phyloP scores from a whole-genome alignment of 2,797 vertebrate species.

The Pyrocephalus nanus region DNA sequence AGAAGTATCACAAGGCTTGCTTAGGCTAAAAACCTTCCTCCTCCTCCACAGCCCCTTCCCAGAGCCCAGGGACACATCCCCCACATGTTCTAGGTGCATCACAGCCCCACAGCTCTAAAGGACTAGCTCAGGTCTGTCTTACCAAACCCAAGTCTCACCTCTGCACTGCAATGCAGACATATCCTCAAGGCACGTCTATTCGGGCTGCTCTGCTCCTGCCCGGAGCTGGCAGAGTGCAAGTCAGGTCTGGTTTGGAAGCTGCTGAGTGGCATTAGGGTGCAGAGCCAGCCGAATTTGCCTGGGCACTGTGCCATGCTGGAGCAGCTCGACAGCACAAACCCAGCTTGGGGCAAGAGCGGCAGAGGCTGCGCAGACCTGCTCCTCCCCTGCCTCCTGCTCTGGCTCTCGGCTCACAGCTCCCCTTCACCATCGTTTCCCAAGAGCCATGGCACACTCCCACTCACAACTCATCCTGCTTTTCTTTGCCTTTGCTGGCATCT shows the following conservation, averaged over 20 bases:
- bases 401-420: background rate
- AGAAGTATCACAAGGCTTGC: background rate
- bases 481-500: background rate
- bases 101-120: background rate
- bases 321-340: background rate
- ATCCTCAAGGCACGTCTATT: slow-evolving; percentile 26
- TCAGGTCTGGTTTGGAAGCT: slow-evolving; percentile 53
- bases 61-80: background rate
- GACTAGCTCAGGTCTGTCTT: background rate
- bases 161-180: slow-evolving; percentile 24
- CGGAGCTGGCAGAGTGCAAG: slow-evolving; percentile 12
- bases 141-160: slow-evolving; percentile 34
- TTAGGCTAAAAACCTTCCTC: background rate
- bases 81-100: accelerated
- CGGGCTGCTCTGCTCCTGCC: background rate
- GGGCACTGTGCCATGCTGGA: background rate
- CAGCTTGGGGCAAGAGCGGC: background rate
- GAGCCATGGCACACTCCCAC: background rate
- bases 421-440: background rate
- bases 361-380: background rate
- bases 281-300: background rate
- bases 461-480: background rate
- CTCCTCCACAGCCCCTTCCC: background rate
- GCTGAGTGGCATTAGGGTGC: background rate
- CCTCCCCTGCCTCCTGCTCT: background rate